A percentile compares a stretch with the other conserved stretches of the same genome.
phyloP scores from a whole-genome alignment of 2,113 vertebrate species.

The Enhydra lutris region DNA sequence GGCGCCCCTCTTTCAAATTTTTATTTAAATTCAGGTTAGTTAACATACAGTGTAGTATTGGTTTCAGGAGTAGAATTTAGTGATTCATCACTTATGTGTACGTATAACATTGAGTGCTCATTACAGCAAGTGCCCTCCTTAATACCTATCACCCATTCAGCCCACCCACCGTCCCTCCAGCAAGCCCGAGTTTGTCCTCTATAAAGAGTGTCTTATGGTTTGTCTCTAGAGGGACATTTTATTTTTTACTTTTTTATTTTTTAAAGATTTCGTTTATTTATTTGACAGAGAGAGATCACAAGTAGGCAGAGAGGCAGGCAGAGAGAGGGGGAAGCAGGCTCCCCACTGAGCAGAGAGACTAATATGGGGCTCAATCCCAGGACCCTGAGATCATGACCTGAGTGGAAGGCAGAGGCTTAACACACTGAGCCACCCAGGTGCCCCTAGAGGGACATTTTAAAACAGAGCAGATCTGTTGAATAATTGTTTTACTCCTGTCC shows the following conservation, averaged over 20 bases:
- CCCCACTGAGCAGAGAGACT: too few species aligned
- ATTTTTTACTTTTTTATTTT: too few species aligned
- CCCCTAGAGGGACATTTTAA: background rate
- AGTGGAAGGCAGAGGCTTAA: too few species aligned
- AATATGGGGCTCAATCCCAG: too few species aligned
- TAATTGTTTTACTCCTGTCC: background rate
- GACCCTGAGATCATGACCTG: too few species aligned
- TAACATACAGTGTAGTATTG: background rate
- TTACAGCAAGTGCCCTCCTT: background rate
- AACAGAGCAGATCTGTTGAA: background rate
- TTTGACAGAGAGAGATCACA: too few species aligned
- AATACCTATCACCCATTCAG: background rate
- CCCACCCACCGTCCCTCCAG: background rate
- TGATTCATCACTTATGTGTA: background rate
- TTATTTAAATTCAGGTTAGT: background rate
- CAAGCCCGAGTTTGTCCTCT: background rate
- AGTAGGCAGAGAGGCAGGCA: too few species aligned
- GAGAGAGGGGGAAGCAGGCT: too few species aligned
- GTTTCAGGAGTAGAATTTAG: background rate
- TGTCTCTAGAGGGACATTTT: background rate
- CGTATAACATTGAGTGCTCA: background rate
- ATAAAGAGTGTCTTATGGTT: background rate
- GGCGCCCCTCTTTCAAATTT: background rate
- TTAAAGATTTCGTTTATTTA: too few species aligned
- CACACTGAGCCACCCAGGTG: too few species aligned